Percentiles rank a stretch among this genome's conserved stretches.
These are phyloP conservation scores for Micronycteris hirsuta DNA, from an alignment of 2,113 vertebrate genomes.

Conservation along the genomic window DNA sequence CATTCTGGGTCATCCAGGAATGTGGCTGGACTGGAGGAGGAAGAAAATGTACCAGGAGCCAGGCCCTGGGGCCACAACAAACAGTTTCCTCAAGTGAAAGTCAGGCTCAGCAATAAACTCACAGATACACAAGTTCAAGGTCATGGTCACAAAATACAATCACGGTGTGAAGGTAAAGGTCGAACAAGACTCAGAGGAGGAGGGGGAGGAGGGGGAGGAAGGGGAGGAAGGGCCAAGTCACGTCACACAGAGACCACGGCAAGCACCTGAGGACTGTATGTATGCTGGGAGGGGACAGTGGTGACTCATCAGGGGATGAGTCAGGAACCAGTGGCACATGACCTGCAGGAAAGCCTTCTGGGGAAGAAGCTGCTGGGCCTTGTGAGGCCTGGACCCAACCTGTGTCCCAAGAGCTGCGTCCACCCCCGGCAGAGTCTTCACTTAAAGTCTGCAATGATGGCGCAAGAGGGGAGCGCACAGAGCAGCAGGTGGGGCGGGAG, in stretches of 20 bases:
- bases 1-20: neutral
- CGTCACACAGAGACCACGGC: neutral
- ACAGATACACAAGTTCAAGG: neutral
- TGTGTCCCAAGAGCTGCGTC: neutral
- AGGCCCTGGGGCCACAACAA: neutral
- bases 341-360: neutral
- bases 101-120: neutral
- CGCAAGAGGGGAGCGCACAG: too few relatives aligned
- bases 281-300: fast-evolving
- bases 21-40: neutral
- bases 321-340: neutral
- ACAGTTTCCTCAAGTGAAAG: neutral
- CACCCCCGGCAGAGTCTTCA: neutral
- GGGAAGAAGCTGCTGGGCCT: neutral
- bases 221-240: neutral
- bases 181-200: neutral
- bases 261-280: neutral
- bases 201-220: neutral
- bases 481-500: neutral
- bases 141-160: neutral
- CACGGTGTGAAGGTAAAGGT: neutral
- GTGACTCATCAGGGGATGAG: fast-evolving
- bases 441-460: neutral
- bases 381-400: too few relatives aligned
- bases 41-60: neutral